Evolutionary conservation across 2,888 invertebrate genomes (phyloP).

Genomic region (Scotopteryx bipunctaria): DNA sequence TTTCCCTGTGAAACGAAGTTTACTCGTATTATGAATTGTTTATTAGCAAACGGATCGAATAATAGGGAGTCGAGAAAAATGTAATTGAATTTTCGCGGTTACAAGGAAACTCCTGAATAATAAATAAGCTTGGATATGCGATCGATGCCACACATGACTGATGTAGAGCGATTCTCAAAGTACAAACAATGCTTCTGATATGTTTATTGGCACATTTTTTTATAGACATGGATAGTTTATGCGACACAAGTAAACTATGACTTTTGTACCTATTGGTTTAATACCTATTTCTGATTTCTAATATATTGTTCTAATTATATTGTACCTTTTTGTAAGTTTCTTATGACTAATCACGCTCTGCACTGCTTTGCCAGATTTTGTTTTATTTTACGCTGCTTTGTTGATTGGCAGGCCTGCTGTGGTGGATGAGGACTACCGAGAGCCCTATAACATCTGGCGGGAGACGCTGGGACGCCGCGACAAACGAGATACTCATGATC

Average conservation of each 20-base stretch:
- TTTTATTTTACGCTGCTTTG: slow-evolving; percentile 9
- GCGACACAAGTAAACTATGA: too few species aligned
- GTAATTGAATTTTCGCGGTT: slow-evolving; percentile 34
- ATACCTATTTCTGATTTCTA: too few species aligned
- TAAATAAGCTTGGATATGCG: slow-evolving; percentile 13
- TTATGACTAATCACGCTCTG: neutral
- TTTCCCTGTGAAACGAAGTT: slow-evolving; percentile 18
- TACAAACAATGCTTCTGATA: too few species aligned
- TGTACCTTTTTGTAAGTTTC: too few species aligned
- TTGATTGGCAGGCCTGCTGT: slow-evolving; percentile 67
- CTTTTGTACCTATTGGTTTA: too few species aligned
- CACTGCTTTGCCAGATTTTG: neutral
- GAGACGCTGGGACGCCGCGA: slow-evolving; percentile 75
- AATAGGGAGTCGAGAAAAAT: slow-evolving; percentile 30
- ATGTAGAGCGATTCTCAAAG: slow-evolving; percentile 2
- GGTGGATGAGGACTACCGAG: slow-evolving; percentile 77
- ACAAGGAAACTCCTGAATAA: slow-evolving; percentile 22
- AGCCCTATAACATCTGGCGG: slow-evolving; percentile 78
- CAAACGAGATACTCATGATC: slow-evolving; percentile 66
- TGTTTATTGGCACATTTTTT: too few species aligned
- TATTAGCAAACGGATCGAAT: slow-evolving; percentile 31
- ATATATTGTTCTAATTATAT: too few species aligned
- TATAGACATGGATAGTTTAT: too few species aligned
- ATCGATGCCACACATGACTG: slow-evolving; percentile 14
- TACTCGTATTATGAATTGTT: slow-evolving; percentile 29